Evolutionary conservation across 2,888 invertebrate genomes (phyloP), one percentile per base, ranked within the genome.

Genomic region (Epinotia ramella): DNA sequence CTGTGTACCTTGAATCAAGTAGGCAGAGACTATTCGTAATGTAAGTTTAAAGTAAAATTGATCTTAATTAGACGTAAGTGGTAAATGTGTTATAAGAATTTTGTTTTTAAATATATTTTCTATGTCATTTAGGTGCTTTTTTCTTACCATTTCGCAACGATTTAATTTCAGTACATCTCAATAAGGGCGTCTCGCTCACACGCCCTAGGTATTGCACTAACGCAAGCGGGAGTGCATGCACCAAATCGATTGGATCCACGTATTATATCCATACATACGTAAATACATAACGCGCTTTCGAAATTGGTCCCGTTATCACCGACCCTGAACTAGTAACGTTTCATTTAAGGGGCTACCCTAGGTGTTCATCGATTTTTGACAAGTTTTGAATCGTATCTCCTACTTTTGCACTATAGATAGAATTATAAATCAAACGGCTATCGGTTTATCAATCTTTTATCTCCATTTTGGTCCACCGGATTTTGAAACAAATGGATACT

Each of bases 41-140:
- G n/a, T 73, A 57, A 57, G 63, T 56, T 24, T n/a, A 53, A 53
- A 53, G 53, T 40, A 40, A 64, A 64, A 68, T 33, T 24, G 40
- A 46, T 73, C 20, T 66, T 59, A 69, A 49, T 20, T 70, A 70
- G 24, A 46, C 40, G 13, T 75, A 66, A 75, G 66, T 24, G 28
- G 28, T 60, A 65, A 60, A 60, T 62, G 70, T 56, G 40, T 67
- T 73, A 28, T 59, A 49, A 46, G 40, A 62, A 24, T 53, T 57
- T 73, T 49, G 24, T 46, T 63, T 68, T 73, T n/a, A 63, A 73
- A 68, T 73, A 73, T 63, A 73, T 68, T 73, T 68, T 73, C 44
- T 63, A 56, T 60, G 56, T 59, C 18, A 53, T 49, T 28, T 46
- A n/a, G 33, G 7, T 5, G 9, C 4, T 20, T 57, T 67, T 60